phyloP scores from a whole-genome alignment of 2,113 vertebrate species.

The Vulpes lagopus region DNA sequence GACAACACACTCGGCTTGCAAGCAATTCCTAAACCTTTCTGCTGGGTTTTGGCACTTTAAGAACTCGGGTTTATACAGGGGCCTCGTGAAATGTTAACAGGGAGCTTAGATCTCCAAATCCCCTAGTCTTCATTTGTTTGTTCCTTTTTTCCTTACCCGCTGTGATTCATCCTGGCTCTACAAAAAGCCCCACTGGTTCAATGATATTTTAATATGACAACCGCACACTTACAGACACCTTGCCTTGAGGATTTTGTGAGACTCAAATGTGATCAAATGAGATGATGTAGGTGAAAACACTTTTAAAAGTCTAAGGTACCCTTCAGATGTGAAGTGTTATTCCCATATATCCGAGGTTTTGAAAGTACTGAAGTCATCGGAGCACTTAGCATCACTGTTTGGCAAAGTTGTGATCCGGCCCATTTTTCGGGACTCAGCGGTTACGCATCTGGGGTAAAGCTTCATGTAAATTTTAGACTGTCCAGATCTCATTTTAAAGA shows the following conservation, averaged over 20 bases:
- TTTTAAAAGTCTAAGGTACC: neutral
- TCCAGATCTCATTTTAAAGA: neutral
- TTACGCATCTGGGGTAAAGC: no score
- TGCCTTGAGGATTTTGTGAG: conserved; percentile 48
- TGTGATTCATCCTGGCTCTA: conserved; percentile 54
- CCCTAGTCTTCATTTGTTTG: neutral
- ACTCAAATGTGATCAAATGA: conserved; percentile 32
- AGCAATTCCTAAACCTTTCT: neutral
- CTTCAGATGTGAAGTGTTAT: neutral
- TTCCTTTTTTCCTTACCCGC: neutral
- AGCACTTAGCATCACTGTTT: neutral
- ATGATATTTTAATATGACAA: conserved; percentile 21
- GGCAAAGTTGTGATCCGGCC: neutral
- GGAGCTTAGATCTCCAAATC: conserved; percentile 44
- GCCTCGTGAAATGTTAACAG: neutral
- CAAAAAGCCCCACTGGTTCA: conserved; percentile 19
- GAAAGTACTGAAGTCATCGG: neutral
- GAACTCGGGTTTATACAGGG: neutral
- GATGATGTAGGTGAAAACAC: neutral
- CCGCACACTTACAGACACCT: neutral
- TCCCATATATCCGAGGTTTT: neutral
- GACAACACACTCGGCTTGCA: neutral
- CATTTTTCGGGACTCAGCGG: neutral
- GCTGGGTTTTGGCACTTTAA: neutral
- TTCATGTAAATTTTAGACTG: neutral